phyloP scores from a whole-genome alignment of 2,888 invertebrate species.

The Serrognathus titanus region DNA sequence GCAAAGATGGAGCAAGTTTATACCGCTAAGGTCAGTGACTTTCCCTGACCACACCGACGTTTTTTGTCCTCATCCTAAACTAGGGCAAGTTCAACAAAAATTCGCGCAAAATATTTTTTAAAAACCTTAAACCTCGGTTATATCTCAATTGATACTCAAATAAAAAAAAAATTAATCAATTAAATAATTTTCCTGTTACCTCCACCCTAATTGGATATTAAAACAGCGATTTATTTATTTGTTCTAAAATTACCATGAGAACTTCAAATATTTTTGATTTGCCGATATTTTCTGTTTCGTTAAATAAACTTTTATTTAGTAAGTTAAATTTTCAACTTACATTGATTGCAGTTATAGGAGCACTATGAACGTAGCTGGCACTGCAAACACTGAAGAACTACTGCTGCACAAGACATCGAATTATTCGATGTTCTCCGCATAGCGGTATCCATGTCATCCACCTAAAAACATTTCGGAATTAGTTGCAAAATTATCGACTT shows the following conservation, averaged over 20 bases:
- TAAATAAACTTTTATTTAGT: neutral
- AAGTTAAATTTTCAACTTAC: constrained; percentile 19
- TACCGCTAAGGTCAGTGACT: constrained; percentile 44
- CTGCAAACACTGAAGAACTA: constrained; percentile 46
- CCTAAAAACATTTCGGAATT: constrained; percentile 34
- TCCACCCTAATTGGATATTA: too few relatives aligned
- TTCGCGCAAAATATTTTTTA: neutral
- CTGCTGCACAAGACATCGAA: constrained; percentile 35
- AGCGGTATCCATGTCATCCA: constrained; percentile 48
- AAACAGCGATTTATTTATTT: too few relatives aligned
- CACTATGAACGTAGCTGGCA: constrained; percentile 34
- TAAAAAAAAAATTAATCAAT: neutral
- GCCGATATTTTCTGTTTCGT: too few relatives aligned
- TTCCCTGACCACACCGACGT: constrained; percentile 37
- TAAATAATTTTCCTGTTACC: neutral
- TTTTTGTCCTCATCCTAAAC: constrained; percentile 19
- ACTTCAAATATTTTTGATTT: too few relatives aligned
- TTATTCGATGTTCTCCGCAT: constrained; percentile 40
- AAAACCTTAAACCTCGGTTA: neutral
- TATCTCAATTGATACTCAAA: neutral
- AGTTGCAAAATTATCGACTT: neutral
- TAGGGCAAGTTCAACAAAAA: constrained; percentile 23
- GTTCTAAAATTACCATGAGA: too few relatives aligned
- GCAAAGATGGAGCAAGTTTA: constrained; percentile 5
- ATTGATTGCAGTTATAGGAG: constrained; percentile 17